These are phyloP conservation scores for Euwallacea similis DNA, from an alignment of 1,140 invertebrate genomes.

Conservation along the genomic window DNA sequence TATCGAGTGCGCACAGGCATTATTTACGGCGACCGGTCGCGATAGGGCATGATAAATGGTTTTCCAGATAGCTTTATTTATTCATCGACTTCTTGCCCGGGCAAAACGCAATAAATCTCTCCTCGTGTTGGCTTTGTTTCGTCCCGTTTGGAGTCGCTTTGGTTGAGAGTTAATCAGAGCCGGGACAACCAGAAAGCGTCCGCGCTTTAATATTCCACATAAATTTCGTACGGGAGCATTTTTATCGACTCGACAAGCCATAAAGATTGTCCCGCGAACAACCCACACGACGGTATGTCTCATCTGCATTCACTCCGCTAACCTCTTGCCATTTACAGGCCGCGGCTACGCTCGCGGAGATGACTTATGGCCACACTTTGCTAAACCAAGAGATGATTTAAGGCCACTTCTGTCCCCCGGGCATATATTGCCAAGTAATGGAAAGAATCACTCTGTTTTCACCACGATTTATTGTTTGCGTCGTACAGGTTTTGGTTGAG, in stretches of 20 bases:
- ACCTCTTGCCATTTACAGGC: conserved; percentile 48
- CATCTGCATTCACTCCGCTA: conserved; percentile 45
- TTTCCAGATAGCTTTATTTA: conserved; percentile 32
- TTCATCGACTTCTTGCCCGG: conserved; percentile 31
- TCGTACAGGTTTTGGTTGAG: too few species aligned
- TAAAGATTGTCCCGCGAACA: conserved; percentile 22
- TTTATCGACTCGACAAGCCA: conserved; percentile 11
- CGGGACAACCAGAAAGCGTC: background rate
- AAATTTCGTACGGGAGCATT: conserved; percentile 5
- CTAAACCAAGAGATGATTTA: conserved; percentile 43
- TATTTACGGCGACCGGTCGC: conserved; percentile 16
- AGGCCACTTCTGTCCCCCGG: conserved; percentile 18
- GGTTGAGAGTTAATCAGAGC: background rate
- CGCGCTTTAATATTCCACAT: conserved; percentile 4
- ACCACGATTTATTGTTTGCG: too few species aligned
- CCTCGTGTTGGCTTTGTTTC: background rate
- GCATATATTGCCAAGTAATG: background rate
- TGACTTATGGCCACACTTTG: conserved; percentile 44
- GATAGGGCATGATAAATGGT: conserved; percentile 29
- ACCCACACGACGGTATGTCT: conserved; percentile 34
- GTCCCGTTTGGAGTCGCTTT: background rate
- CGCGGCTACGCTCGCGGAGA: conserved; percentile 43
- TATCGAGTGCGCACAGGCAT: conserved; percentile 21
- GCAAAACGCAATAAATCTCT: conserved; percentile 19
- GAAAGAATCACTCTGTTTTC: too few species aligned